A percentile compares a stretch with the other conserved stretches of the same genome.
phyloP scores from a whole-genome alignment of 2,888 invertebrate species.

The Periphyllus acericola region DNA sequence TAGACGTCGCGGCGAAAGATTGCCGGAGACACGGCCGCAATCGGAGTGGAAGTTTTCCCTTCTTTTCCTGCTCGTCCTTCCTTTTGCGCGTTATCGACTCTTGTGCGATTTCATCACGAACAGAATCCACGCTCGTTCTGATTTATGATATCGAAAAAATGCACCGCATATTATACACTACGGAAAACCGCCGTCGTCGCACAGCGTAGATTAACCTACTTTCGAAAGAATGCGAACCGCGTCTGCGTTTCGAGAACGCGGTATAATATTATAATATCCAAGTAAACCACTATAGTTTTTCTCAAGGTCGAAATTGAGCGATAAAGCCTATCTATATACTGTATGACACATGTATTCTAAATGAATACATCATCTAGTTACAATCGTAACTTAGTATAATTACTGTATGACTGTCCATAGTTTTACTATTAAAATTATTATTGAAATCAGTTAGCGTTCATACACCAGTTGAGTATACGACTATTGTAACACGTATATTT shows the following conservation, averaged over 20 bases:
- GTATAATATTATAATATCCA: not conserved
- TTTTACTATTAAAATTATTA: too few relatives aligned
- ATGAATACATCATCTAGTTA: too few relatives aligned
- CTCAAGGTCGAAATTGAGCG: too few relatives aligned
- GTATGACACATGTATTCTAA: too few relatives aligned
- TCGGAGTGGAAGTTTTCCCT: constrained; percentile 7
- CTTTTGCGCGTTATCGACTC: constrained; percentile 26
- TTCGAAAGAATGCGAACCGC: not conserved
- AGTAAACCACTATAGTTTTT: not conserved
- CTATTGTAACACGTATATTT: too few relatives aligned
- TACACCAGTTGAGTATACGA: too few relatives aligned
- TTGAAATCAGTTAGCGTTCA: too few relatives aligned
- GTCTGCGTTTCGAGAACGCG: not conserved
- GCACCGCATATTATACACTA: not conserved
- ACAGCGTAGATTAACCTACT: constrained; percentile 38
- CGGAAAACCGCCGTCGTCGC: not conserved
- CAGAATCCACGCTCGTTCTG: constrained; percentile 11
- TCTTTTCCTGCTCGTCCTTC: not conserved
- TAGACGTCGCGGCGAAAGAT: not conserved
- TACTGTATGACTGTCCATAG: too few relatives aligned
- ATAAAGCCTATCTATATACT: too few relatives aligned
- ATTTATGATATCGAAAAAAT: constrained; percentile 43
- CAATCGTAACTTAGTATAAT: too few relatives aligned
- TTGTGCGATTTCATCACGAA: constrained; percentile 18
- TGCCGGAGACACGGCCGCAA: not conserved